Evolutionary conservation across 2,888 invertebrate species (phyloP).

Genomic region (Latrodectus hesperus): DNA sequence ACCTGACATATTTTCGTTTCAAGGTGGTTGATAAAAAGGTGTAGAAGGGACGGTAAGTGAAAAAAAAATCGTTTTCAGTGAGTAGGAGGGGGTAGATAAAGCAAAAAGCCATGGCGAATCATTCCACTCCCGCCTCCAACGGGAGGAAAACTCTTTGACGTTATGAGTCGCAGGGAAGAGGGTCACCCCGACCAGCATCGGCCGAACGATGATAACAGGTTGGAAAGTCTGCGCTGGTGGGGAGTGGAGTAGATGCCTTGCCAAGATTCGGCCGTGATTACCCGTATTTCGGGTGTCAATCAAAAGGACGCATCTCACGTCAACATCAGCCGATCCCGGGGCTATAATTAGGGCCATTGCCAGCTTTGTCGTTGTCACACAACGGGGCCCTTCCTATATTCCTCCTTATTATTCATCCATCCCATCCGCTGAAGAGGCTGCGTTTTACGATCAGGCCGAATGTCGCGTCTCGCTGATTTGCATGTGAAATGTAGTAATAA

Average conservation of each 20-base stretch:
- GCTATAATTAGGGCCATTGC: slow-evolving; percentile 47
- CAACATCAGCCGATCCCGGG: slow-evolving; percentile 24
- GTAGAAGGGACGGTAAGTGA: slow-evolving; percentile 28
- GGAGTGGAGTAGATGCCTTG: not conserved
- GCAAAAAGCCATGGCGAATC: not conserved
- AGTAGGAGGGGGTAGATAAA: not conserved
- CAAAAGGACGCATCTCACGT: slow-evolving; percentile 29
- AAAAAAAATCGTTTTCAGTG: not conserved
- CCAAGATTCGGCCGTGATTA: slow-evolving; percentile 41
- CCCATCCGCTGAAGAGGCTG: not conserved
- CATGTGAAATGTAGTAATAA: no score
- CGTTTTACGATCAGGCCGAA: not conserved
- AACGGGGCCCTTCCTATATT: not conserved
- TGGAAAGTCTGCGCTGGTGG: not conserved
- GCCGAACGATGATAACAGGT: not conserved
- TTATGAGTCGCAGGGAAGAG: slow-evolving; percentile 24
- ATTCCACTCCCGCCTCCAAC: not conserved
- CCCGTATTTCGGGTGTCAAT: slow-evolving; percentile 60
- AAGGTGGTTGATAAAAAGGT: slow-evolving; percentile 59
- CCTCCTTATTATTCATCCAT: slow-evolving; percentile 41
- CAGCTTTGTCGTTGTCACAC: slow-evolving; percentile 55
- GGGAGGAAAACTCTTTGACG: slow-evolving; percentile 38
- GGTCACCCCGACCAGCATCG: not conserved
- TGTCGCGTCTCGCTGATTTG: no score
- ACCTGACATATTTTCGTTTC: slow-evolving; percentile 12